These are phyloP conservation scores for Conchocele bisecta DNA, from an alignment of 2,888 invertebrate genomes.

Conservation along the genomic window DNA sequence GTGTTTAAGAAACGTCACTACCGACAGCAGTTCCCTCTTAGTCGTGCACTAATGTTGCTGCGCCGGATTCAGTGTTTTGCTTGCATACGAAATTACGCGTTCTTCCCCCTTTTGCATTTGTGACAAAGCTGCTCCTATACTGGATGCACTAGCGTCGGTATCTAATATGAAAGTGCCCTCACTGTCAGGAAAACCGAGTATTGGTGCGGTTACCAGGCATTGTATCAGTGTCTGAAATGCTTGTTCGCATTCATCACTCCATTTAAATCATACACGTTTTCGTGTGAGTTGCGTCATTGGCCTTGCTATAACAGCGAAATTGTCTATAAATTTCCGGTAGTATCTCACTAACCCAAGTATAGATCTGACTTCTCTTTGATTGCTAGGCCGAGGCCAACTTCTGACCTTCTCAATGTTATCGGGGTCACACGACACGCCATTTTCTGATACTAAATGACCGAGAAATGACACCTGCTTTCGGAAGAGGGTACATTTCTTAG, in stretches of 20 bases:
- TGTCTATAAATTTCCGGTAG: conserved; percentile 20
- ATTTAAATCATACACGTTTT: conserved; percentile 10
- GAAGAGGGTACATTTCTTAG: conserved; percentile 29
- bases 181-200: conserved; percentile 6
- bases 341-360: conserved; percentile 13
- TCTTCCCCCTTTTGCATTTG: conserved; percentile 31
- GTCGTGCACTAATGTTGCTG: conserved; percentile 32
- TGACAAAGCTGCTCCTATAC: conserved; percentile 28
- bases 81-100: conserved; percentile 21
- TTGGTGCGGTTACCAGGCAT: not conserved
- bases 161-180: conserved; percentile 19
- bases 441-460: conserved; percentile 25
- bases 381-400: conserved; percentile 23
- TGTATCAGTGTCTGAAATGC: conserved; percentile 10
- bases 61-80: conserved; percentile 7
- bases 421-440: conserved; percentile 19
- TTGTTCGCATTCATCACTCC: conserved; percentile 12
- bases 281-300: conserved; percentile 17
- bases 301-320: conserved; percentile 12
- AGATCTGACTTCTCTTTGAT: conserved; percentile 1
- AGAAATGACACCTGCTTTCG: conserved; percentile 24
- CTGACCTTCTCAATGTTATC: conserved; percentile 17
- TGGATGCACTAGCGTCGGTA: conserved; percentile 26
- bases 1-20: conserved; percentile 24
- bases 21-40: conserved; percentile 16